These are phyloP conservation scores for Malurus melanocephalus DNA, from an alignment of 2,113 vertebrate genomes.

Conservation along the genomic window DNA sequence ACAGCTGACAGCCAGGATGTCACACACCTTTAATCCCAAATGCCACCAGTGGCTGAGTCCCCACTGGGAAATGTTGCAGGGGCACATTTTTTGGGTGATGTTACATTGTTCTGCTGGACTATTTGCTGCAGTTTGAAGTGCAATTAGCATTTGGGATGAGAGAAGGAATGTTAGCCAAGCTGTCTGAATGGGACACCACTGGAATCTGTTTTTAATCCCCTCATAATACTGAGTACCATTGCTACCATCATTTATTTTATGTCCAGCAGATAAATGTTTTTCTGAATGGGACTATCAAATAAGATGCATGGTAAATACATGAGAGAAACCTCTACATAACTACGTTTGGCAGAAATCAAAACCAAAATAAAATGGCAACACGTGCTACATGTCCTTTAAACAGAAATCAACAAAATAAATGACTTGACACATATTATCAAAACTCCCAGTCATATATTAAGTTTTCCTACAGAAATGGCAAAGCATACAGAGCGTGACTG, in stretches of 20 bases:
- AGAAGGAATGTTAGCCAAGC: neutral
- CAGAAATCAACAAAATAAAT: neutral
- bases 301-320: neutral
- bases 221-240: neutral
- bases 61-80: neutral
- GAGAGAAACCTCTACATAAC: neutral
- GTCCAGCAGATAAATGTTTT: neutral
- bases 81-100: neutral
- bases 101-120: neutral
- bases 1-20: neutral
- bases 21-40: neutral
- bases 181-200: neutral
- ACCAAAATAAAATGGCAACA: neutral
- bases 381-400: neutral
- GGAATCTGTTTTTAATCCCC: neutral
- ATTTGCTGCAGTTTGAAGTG: constrained; percentile 7
- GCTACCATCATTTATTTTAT: neutral
- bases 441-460: neutral
- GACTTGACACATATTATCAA: neutral
- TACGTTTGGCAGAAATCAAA: neutral
- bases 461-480: neutral
- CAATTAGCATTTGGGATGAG: constrained; percentile 13
- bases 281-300: neutral
- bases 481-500: neutral
- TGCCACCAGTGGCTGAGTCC: neutral